Evolutionary conservation across 2,113 vertebrate genomes (phyloP), one percentile per base, ranked within the genome.

Genomic region (Plestiodon gilberti): DNA sequence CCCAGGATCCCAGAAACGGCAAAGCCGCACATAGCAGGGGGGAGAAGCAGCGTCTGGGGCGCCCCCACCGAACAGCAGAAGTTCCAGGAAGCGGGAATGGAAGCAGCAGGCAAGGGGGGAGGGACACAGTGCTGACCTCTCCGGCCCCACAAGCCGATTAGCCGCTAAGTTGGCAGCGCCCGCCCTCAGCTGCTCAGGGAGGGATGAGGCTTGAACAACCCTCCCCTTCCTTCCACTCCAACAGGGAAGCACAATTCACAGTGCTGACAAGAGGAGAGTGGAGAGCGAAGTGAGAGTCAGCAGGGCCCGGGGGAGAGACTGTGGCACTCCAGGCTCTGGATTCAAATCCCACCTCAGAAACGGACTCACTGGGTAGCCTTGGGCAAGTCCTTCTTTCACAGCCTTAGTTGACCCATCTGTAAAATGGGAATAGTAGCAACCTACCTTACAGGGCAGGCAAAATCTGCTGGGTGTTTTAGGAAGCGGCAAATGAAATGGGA

Each of bases 11-110:
- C 85, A 0, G 87, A 91, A 25, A 87, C 71, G 1, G 81, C 78
- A 48, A 87, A 87, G 15, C 88, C 90, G 79, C 84, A 89, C 88
- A 91, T 86, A 2, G 28, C 23, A 64, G 43, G 3, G 1, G 33
- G 28, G 76, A 3, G 28, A n/a, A 30, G 67, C 9, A 0, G 8
- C 35, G 78, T 30, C 2, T 0, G 30, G 22, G 7, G 25, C 22
- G 33, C 6, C 64, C 35, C 67, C 22, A 48, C 20, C 35, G 14
- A n/a, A 17, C 15, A 6, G 25, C 20, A 55, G 55, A 22, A 43
- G 71, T 35, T 38, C 57, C 4, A 6, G 52, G 55, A 59, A 20
- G 23, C 30, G 2, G 18, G 57, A 33, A 70, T 11, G 59, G 55
- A 40, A 55, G 70, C 70, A 0, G 35, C 43, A 0, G 25, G 59